A percentile compares a stretch with the other conserved stretches of the same genome.
Conservation (phyloP, 2,113 vertebrate genomes). For the Entosphenus tridentatus region DNA sequence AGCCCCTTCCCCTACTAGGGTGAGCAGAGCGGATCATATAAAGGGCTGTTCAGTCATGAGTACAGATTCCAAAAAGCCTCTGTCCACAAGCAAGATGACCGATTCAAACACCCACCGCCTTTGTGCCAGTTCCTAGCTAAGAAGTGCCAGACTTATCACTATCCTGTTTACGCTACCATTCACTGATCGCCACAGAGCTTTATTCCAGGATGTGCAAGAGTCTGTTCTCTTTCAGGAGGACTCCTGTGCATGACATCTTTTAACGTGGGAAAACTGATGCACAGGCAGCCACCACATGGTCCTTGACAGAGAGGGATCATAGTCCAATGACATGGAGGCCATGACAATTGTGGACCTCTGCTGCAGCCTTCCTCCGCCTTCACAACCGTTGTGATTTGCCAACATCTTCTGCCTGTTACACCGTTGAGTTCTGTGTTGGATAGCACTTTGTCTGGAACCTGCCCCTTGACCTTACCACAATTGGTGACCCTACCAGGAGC, state of each 20-base stretch:
- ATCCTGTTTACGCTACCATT: neutral
- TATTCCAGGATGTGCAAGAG: neutral
- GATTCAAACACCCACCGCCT: neutral
- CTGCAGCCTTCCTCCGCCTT: slow-evolving; percentile 8
- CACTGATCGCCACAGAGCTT: neutral
- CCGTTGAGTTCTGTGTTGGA: neutral
- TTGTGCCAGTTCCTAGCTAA: neutral
- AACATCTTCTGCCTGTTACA: neutral
- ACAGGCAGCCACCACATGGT: neutral
- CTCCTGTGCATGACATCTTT: neutral
- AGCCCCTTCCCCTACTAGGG: neutral
- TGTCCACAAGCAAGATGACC: neutral
- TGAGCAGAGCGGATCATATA: neutral
- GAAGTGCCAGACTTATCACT: neutral
- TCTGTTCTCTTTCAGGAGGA: too few relatives aligned
- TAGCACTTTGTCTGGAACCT: neutral
- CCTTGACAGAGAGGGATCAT: neutral
- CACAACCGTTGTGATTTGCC: neutral
- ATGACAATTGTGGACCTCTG: slow-evolving; percentile 8
- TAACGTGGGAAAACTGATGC: neutral
- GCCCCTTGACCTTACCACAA: neutral
- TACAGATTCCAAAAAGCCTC: neutral
- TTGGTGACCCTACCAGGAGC: slow-evolving; percentile 1
- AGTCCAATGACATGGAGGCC: slow-evolving; percentile 3
- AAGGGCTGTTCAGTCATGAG: slow-evolving; percentile 1